These are phyloP conservation scores for Metopia argyrocephala DNA, from an alignment of 2,888 invertebrate genomes.

Conservation along the genomic window DNA sequence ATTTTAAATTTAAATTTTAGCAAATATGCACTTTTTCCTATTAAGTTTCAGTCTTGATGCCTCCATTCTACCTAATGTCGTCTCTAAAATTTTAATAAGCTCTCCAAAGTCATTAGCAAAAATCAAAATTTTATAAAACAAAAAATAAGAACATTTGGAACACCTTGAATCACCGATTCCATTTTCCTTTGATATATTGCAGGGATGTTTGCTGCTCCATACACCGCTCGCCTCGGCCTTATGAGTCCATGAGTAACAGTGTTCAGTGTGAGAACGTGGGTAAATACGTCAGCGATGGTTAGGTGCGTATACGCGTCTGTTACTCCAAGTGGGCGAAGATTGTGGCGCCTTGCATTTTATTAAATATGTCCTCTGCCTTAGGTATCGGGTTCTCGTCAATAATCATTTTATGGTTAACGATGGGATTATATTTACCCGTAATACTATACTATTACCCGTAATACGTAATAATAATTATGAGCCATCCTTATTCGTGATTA, in stretches of 20 bases:
- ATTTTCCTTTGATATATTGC: conserved; percentile 50
- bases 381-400: conserved; percentile 47
- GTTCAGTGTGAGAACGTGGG: conserved; percentile 36
- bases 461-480: too few species aligned
- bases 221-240: conserved; percentile 37
- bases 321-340: background rate
- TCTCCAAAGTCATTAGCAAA: conserved; percentile 25
- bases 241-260: conserved; percentile 41
- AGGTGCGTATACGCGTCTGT: conserved; percentile 32
- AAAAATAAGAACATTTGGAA: conserved; percentile 27
- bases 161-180: background rate
- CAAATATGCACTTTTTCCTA: conserved; percentile 26
- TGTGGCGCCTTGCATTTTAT: conserved; percentile 23
- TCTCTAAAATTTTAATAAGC: background rate
- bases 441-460: background rate
- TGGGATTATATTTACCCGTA: conserved; percentile 54
- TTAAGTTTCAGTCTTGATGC: background rate
- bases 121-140: conserved; percentile 29
- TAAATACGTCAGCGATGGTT: conserved; percentile 27
- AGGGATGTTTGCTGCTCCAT: conserved; percentile 55
- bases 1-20: conserved; percentile 20
- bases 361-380: conserved; percentile 26
- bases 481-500: conserved; percentile 47
- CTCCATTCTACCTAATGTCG: background rate
- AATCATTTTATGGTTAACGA: conserved; percentile 47